Evolutionary conservation across 1,140 invertebrate genomes (phyloP).

Genomic region (Drosophila gunungcola): DNA sequence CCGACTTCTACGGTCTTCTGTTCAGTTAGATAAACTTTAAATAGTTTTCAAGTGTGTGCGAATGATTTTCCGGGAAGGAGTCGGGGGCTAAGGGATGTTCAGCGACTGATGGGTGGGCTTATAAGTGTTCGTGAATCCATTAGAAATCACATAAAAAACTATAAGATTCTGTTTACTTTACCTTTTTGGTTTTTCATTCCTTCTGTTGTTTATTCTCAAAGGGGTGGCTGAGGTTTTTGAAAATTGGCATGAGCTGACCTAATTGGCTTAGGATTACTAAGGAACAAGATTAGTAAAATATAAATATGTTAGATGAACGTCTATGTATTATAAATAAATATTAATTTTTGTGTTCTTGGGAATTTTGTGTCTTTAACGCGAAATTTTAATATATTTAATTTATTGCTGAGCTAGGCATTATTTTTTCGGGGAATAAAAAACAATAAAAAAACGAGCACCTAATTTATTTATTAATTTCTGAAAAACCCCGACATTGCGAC

Average conservation of each 20-base stretch:
- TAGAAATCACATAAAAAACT: constrained; percentile 61
- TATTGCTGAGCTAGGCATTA: no score
- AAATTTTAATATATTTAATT: no score
- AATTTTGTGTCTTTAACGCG: no score
- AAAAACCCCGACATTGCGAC: no score
- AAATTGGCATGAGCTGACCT: not conserved
- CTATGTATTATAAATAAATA: no score
- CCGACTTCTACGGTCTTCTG: constrained; percentile 35
- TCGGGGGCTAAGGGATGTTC: constrained; percentile 1
- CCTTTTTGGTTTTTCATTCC: constrained; percentile 6
- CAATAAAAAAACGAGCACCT: no score
- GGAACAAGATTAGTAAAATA: not conserved
- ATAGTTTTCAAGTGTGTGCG: constrained; percentile 60
- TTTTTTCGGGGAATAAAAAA: no score
- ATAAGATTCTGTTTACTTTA: constrained; percentile 38
- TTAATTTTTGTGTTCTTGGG: no score
- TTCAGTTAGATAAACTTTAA: constrained; percentile 63
- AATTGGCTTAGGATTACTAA: constrained; percentile 10
- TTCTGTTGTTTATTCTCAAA: not conserved
- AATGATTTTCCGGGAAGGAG: constrained; percentile 23
- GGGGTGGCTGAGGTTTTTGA: not conserved
- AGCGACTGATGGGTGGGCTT: constrained; percentile 1
- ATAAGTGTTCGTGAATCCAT: constrained; percentile 55
- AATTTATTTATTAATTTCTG: no score
- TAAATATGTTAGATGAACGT: no score